Evolutionary conservation across 2,797 vertebrate genomes (phyloP).

Genomic region (Carapus acus): DNA sequence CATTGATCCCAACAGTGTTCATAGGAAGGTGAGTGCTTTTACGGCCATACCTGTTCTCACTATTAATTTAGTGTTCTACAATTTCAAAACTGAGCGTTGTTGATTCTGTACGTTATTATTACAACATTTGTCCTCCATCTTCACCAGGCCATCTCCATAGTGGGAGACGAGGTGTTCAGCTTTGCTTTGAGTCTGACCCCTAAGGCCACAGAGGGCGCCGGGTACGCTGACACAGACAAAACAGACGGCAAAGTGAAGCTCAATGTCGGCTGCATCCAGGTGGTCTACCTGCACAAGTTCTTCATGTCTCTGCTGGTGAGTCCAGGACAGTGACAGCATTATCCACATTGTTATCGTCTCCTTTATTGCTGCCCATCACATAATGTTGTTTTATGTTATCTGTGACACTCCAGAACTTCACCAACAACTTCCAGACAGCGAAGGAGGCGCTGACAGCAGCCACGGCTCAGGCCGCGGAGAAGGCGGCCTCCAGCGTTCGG

Average conservation of each 20-base stretch:
- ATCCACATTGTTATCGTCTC: too few species aligned
- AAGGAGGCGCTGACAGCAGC: slow-evolving; percentile 83
- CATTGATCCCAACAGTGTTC: slow-evolving; percentile 79
- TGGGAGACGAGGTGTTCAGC: slow-evolving; percentile 92
- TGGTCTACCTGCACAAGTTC: slow-evolving; percentile 93
- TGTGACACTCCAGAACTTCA: slow-evolving; percentile 49
- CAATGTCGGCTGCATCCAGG: slow-evolving; percentile 90
- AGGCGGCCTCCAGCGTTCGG: slow-evolving; percentile 86
- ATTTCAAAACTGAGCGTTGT: too few species aligned
- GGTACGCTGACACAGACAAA: slow-evolving; percentile 81
- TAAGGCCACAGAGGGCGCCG: slow-evolving; percentile 80
- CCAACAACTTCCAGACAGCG: slow-evolving; percentile 73
- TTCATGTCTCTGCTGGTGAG: slow-evolving; percentile 90
- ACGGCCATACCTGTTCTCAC: neutral
- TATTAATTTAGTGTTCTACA: too few species aligned
- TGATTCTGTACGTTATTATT: too few species aligned
- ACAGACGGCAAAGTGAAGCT: slow-evolving; percentile 86
- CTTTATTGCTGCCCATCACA: too few species aligned
- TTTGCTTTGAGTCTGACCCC: slow-evolving; percentile 86
- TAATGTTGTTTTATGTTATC: neutral
- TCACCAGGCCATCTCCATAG: slow-evolving; percentile 84
- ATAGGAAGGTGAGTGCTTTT: slow-evolving; percentile 80
- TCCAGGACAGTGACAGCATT: neutral
- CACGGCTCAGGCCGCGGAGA: slow-evolving; percentile 88
- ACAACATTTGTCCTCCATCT: slow-evolving; percentile 4